A percentile compares a stretch with the other conserved stretches of the same genome.
These are phyloP conservation scores for Reinhardtius hippoglossoides DNA, from an alignment of 2,113 vertebrate species.

Conservation along the genomic window DNA sequence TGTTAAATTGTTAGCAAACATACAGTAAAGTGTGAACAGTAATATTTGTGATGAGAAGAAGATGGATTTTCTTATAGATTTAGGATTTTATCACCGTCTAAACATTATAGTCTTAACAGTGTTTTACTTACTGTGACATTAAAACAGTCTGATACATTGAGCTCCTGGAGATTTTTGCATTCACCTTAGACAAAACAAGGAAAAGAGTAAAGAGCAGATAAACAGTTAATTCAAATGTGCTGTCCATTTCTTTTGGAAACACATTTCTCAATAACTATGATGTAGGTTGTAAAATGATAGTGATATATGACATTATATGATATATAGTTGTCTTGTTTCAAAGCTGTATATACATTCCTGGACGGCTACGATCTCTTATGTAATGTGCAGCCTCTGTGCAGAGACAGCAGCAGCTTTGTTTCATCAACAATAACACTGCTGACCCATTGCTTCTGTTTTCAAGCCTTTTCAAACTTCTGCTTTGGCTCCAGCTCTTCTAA, in stretches of 20 bases:
- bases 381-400: slow-evolving; percentile 27
- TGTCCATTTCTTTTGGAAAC: neutral
- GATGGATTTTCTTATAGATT: neutral
- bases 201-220: neutral
- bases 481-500: slow-evolving; percentile 40
- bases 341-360: slow-evolving; percentile 30
- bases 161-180: slow-evolving; percentile 86
- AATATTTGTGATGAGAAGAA: too few relatives aligned
- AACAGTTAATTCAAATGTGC: neutral
- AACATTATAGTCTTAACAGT: neutral
- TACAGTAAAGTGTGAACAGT: too few relatives aligned
- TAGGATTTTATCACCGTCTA: neutral
- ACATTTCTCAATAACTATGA: too few relatives aligned
- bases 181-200: slow-evolving; percentile 55
- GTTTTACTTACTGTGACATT: slow-evolving; percentile 83
- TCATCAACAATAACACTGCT: slow-evolving; percentile 41
- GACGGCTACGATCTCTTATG: slow-evolving; percentile 9
- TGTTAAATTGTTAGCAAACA: neutral
- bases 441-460: slow-evolving; percentile 48
- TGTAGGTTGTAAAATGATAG: too few relatives aligned
- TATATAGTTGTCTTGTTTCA: neutral
- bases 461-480: slow-evolving; percentile 11
- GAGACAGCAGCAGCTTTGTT: slow-evolving; percentile 46
- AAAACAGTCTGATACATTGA: slow-evolving; percentile 86
- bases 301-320: neutral